Evolutionary conservation across 2,113 vertebrate species (phyloP).

Genomic region (Cricetomys ansorgei): DNA sequence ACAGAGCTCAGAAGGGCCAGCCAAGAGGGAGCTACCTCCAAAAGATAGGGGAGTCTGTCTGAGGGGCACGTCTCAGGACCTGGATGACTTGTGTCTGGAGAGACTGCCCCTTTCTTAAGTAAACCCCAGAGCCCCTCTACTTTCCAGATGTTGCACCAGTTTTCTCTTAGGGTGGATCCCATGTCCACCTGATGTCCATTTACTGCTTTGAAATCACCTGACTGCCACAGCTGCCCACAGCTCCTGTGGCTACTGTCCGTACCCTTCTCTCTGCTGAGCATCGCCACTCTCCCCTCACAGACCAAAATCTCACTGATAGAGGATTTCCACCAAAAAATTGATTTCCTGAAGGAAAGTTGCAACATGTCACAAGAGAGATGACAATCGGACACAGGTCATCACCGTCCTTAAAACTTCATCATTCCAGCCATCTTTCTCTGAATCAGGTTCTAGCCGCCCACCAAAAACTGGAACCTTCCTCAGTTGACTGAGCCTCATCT

Average conservation of each 20-base stretch:
- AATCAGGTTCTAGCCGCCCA: not conserved
- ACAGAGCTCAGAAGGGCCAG: not conserved
- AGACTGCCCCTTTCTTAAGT: not conserved
- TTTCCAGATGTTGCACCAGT: not conserved
- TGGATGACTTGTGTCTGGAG: not conserved
- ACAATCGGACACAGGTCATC: not conserved
- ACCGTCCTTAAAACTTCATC: not conserved
- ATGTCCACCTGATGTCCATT: not conserved
- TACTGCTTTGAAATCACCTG: not conserved
- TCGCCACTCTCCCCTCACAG: not conserved
- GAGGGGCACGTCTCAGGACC: not conserved
- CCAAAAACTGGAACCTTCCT: not conserved
- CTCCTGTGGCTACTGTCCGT: not conserved
- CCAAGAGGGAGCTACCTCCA: not conserved
- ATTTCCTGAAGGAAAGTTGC: conserved; percentile 9
- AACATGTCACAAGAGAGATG: not conserved
- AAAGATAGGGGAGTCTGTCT: not conserved
- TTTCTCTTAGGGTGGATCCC: conserved; percentile 9
- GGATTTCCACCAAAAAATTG: conserved; percentile 14
- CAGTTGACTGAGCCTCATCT: not conserved
- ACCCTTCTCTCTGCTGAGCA: not conserved
- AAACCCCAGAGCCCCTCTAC: not conserved
- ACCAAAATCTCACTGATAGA: not conserved
- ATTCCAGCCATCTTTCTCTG: not conserved
- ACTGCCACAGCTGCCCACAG: not conserved